These are phyloP conservation scores for Poeciliopsis infans DNA, from an alignment of 2,797 vertebrate genomes.

Conservation along the genomic window DNA sequence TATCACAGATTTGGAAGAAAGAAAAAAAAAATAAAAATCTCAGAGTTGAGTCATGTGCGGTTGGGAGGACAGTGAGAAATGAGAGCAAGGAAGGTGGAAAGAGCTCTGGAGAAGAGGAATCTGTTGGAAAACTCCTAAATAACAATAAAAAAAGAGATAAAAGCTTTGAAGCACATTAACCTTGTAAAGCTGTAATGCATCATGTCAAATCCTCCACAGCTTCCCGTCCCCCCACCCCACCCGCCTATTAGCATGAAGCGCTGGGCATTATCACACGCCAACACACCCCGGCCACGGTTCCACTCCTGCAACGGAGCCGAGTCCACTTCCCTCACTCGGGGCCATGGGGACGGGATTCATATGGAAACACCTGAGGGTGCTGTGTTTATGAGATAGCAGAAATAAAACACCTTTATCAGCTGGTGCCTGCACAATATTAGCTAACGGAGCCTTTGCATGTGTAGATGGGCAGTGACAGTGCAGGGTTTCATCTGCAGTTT, in stretches of 20 bases:
- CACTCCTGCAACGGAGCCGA: conserved; percentile 40
- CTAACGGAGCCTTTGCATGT: conserved; percentile 42
- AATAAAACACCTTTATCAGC: conserved; percentile 52
- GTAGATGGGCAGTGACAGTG: conserved; percentile 13
- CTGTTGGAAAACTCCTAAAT: conserved; percentile 49
- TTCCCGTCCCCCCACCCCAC: neutral
- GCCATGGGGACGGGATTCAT: conserved; percentile 41
- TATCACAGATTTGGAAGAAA: conserved; percentile 5
- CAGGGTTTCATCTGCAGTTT: conserved; percentile 13
- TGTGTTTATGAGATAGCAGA: conserved; percentile 48
- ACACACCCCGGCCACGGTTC: conserved; percentile 61
- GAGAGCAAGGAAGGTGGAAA: conserved; percentile 14
- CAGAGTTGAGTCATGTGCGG: conserved; percentile 16
- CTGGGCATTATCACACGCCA: conserved; percentile 54
- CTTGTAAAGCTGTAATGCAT: conserved; percentile 54
- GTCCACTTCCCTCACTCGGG: conserved; percentile 42
- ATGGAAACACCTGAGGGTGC: conserved; percentile 39
- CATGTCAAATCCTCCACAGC: conserved; percentile 52
- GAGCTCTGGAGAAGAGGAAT: conserved; percentile 22
- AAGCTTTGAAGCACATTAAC: conserved; percentile 57
- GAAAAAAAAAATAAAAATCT: neutral
- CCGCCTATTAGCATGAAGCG: conserved; percentile 39
- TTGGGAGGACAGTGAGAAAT: conserved; percentile 59
- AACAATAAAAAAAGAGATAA: conserved; percentile 39
- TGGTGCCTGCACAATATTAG: conserved; percentile 39